These are phyloP conservation scores for Drosophila picticornis DNA, from an alignment of 2,888 invertebrate species.

Conservation along the genomic window DNA sequence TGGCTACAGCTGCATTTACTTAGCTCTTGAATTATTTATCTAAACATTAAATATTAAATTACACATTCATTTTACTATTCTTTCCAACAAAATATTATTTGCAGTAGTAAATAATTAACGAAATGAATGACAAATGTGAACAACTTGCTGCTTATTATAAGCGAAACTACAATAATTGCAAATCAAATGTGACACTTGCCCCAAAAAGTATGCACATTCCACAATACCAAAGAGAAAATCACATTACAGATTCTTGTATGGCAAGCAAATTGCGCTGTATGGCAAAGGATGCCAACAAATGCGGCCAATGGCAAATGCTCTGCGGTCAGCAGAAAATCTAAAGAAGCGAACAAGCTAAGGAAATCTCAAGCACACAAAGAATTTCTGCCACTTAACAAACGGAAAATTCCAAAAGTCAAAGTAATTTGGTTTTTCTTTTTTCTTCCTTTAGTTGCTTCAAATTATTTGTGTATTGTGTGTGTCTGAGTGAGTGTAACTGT, in stretches of 20 bases:
- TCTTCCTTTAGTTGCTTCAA: conserved; percentile 17
- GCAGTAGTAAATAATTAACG: background rate
- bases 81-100: background rate
- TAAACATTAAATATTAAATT: background rate
- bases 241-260: conserved; percentile 57
- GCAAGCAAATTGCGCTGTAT: conserved; percentile 55
- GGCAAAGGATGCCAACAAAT: conserved; percentile 46
- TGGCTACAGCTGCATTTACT: conserved; percentile 34
- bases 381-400: conserved; percentile 61
- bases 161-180: conserved; percentile 53
- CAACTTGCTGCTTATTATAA: conserved; percentile 25
- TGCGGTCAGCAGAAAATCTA: conserved; percentile 63
- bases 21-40: background rate
- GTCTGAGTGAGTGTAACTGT: background rate
- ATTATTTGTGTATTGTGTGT: conserved; percentile 60
- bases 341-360: conserved; percentile 37
- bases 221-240: conserved; percentile 45
- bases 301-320: conserved; percentile 55
- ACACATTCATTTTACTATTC: too few relatives aligned
- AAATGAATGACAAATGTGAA: conserved; percentile 7
- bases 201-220: conserved; percentile 7
- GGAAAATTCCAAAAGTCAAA: conserved; percentile 65
- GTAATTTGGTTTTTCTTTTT: conserved; percentile 45
- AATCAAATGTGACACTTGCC: conserved; percentile 37
- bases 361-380: conserved; percentile 55